phyloP scores from a whole-genome alignment of 2,888 invertebrate species.

The Anoncus sp. region DNA sequence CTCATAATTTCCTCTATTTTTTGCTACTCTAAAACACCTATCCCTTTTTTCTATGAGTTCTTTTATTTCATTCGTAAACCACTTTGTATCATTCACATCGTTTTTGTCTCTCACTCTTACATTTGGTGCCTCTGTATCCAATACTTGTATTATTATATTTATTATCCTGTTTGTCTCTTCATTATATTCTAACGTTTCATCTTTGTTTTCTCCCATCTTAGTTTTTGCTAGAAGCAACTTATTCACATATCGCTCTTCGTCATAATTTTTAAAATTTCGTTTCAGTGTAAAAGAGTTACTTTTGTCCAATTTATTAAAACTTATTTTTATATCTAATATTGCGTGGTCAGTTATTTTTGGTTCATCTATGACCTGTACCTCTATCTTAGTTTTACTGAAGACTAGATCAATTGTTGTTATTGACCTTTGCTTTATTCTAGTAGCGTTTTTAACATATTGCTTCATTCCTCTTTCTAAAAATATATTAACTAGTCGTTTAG shows the following conservation, averaged over 20 bases:
- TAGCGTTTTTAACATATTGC: conserved; percentile 35
- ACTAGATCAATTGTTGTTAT: conserved; percentile 45
- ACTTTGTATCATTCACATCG: background rate
- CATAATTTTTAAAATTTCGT: conserved; percentile 15
- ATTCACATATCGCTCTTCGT: background rate
- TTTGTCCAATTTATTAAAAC: conserved; percentile 18
- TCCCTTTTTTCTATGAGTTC: conserved; percentile 1
- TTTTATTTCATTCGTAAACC: conserved; percentile 18
- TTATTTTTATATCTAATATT: conserved; percentile 11
- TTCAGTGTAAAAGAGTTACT: conserved; percentile 1
- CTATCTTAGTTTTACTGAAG: conserved; percentile 34
- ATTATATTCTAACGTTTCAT: background rate
- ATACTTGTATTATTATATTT: background rate
- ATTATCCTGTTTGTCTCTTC: conserved; percentile 4
- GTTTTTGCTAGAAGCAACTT: background rate
- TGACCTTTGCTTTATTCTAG: conserved; percentile 37
- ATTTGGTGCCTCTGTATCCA: conserved; percentile 3
- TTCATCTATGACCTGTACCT: background rate
- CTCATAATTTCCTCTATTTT: background rate
- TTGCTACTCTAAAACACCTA: conserved; percentile 4
- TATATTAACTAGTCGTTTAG: conserved; percentile 16
- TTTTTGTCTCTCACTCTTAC: background rate
- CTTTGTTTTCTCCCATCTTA: conserved; percentile 10
- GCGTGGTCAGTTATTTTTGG: conserved; percentile 31
- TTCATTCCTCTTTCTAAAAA: conserved; percentile 42